phyloP scores from a whole-genome alignment of 1,140 invertebrate species.

The Phymastichus coffea region DNA sequence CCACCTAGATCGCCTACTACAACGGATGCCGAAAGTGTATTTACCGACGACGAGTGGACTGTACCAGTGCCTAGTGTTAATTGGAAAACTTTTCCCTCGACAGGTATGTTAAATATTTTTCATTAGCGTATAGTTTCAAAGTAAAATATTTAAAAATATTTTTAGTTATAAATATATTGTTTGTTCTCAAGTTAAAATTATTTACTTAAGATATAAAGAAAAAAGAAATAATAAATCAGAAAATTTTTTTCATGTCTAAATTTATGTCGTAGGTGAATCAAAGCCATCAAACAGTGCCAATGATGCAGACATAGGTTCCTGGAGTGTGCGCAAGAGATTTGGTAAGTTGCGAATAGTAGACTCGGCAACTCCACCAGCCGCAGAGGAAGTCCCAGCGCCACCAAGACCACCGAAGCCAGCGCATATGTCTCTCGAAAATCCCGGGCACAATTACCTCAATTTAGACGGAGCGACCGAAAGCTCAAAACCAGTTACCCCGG shows the following conservation, averaged over 20 bases:
- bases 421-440: constrained; percentile 54
- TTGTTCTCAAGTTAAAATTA: too few species aligned
- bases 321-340: constrained; percentile 61
- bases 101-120: not conserved
- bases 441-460: constrained; percentile 61
- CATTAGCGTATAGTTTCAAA: not conserved
- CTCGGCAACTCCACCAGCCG: constrained; percentile 34
- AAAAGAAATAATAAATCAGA: constrained; percentile 49
- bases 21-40: constrained; percentile 54
- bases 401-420: constrained; percentile 75
- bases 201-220: too few species aligned
- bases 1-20: constrained; percentile 49
- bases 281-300: constrained; percentile 58
- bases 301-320: constrained; percentile 60
- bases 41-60: constrained; percentile 49
- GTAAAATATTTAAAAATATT: constrained; percentile 14
- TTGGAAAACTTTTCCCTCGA: constrained; percentile 60
- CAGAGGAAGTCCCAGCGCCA: constrained; percentile 57
- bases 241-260: too few species aligned
- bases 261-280: constrained; percentile 34
- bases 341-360: constrained; percentile 55
- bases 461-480: constrained; percentile 52
- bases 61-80: constrained; percentile 54
- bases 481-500: constrained; percentile 35
- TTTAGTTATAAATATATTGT: too few species aligned